A percentile compares a stretch with the other conserved stretches of the same genome.
phyloP scores from a whole-genome alignment of 2,797 vertebrate genomes.

The Danio aesculapii region DNA sequence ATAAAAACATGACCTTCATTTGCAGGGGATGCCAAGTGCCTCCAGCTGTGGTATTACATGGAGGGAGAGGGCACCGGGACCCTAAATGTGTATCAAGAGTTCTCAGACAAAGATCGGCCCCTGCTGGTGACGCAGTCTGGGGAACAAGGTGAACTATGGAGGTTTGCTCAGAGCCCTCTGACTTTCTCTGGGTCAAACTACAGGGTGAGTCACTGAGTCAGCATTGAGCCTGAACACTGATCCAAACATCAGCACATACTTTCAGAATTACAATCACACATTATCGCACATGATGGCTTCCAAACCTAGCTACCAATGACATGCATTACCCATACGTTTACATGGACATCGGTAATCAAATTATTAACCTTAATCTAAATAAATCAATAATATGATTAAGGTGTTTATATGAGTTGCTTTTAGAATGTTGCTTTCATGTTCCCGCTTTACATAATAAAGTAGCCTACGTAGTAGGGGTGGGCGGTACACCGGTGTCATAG shows the following conservation, averaged over 20 bases:
- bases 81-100: slow-evolving; percentile 77
- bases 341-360: too few species aligned
- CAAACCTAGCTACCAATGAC: neutral
- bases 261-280: slow-evolving; percentile 3
- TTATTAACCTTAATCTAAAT: too few species aligned
- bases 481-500: too few species aligned
- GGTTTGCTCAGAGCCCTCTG: slow-evolving; percentile 73
- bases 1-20: neutral
- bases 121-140: slow-evolving; percentile 74
- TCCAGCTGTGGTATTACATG: slow-evolving; percentile 83
- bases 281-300: neutral
- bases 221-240: neutral
- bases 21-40: slow-evolving; percentile 70
- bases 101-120: slow-evolving; percentile 53
- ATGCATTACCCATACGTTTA: too few species aligned
- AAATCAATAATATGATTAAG: too few species aligned
- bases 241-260: neutral
- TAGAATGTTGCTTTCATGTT: too few species aligned
- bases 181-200: slow-evolving; percentile 62
- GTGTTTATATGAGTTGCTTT: too few species aligned
- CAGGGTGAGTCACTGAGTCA: slow-evolving; percentile 69
- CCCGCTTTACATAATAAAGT: too few species aligned
- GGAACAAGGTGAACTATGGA: slow-evolving; percentile 76
- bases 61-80: slow-evolving; percentile 70
- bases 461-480: too few species aligned